Conservation (phyloP, 2,888 invertebrate species). For the Watsonalla binaria region DNA sequence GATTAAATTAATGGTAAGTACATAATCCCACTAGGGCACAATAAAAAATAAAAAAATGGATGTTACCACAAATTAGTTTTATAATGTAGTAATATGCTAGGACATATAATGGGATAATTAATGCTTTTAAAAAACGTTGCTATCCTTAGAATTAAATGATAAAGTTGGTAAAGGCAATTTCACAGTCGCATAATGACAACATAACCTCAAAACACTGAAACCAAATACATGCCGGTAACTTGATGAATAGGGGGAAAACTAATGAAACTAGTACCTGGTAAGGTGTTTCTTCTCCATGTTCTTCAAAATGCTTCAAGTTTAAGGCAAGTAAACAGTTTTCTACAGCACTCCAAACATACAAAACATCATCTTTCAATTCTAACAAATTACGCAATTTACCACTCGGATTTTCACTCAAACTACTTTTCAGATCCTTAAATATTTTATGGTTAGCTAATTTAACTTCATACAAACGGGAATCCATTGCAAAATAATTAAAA, state of each 20-base stretch:
- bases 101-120: too few species aligned
- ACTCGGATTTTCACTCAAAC: slow-evolving; percentile 68
- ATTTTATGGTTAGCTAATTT: slow-evolving; percentile 80
- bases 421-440: slow-evolving; percentile 78
- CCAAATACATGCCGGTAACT: slow-evolving; percentile 17
- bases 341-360: slow-evolving; percentile 82
- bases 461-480: slow-evolving; percentile 77
- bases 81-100: too few species aligned
- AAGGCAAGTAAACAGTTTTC: slow-evolving; percentile 82
- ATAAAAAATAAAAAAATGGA: too few species aligned
- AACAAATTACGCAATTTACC: slow-evolving; percentile 81
- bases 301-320: slow-evolving; percentile 75
- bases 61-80: too few species aligned
- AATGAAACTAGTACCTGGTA: slow-evolving; percentile 76
- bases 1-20: too few species aligned
- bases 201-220: slow-evolving; percentile 38
- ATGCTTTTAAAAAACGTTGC: too few species aligned
- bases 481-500: slow-evolving; percentile 59
- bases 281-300: slow-evolving; percentile 67
- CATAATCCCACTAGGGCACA: too few species aligned
- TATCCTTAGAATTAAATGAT: not conserved
- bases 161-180: not conserved
- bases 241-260: not conserved
- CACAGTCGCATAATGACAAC: slow-evolving; percentile 25
- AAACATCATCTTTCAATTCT: slow-evolving; percentile 81